Evolutionary conservation across 2,888 invertebrate species (phyloP), one percentile per base, ranked within the genome.

Genomic region (Aporophyla nigra): DNA sequence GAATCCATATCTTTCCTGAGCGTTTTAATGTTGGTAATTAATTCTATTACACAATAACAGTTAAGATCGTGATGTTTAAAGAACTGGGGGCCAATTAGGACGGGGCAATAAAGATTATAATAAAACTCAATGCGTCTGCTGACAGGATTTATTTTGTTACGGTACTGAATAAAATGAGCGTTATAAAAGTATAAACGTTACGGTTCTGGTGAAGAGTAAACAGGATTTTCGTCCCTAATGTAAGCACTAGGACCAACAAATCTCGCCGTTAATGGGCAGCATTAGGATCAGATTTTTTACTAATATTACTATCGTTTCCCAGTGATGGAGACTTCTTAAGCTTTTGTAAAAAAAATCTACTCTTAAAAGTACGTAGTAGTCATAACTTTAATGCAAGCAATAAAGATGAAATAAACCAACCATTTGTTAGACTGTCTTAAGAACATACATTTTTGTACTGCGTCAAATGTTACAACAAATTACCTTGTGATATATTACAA

Each of bases 111-210:
- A 84, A 85, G 78, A 76, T 84, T 74, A 85, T 65, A 85, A 85
- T 84, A 82, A 84, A 84, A 84, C 46, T 70, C 69, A 85, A 85
- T 84, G 86, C 46, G 74, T 80, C 80, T 79, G 78, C 51, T 65
- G 72, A 68, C 74, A 58, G 85, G 78, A 85, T 82, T 84, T 70
- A 84, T 82, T 82, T 69, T 66, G 82, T 63, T 74, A 72, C 63
- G 53, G 69, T 85, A 49, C 71, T 53, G 56, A 56, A 73, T 78
- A 63, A 78, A 76, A 82, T 84, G 68, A 76, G 66, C 70, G 58
- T 82, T 63, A 63, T 61, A 69, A 63, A 79, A 51, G 65, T 51
- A 81, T 80, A 65, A 65, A 51, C 16, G 66, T 40, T 66, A 74
- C 51, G 24, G 7, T 67, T 66, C 62, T 66, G 59, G 53, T 43